Percentiles rank a stretch among this genome's conserved stretches.
Conservation (phyloP, 1,140 invertebrate genomes). For the Brachystomella parvula region DNA sequence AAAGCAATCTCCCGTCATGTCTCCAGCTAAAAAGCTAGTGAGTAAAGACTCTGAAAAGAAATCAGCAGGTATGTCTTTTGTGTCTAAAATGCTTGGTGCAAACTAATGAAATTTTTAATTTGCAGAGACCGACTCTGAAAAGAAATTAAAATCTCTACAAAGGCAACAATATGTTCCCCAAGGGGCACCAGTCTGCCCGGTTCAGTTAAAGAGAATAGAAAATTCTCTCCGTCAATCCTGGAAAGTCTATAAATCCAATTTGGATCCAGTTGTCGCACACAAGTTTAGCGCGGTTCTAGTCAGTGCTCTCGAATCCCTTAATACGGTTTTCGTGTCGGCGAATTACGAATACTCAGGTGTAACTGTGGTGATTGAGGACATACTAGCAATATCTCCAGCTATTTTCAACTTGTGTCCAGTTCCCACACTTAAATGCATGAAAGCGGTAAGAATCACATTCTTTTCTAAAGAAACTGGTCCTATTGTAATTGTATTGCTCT, state of each 20-base stretch:
- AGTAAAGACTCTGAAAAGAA: constrained; percentile 35
- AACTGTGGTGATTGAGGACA: constrained; percentile 66
- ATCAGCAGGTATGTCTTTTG: constrained; percentile 10
- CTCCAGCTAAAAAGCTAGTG: constrained; percentile 35
- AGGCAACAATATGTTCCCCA: constrained; percentile 13
- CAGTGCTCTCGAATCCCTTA: constrained; percentile 56
- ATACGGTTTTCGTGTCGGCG: constrained; percentile 64
- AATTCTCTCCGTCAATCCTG: constrained; percentile 26
- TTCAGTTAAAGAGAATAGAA: constrained; percentile 30
- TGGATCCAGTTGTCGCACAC: constrained; percentile 61
- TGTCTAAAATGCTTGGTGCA: background rate
- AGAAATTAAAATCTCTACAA: constrained; percentile 20
- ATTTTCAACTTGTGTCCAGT: constrained; percentile 63
- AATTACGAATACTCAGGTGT: constrained; percentile 59
- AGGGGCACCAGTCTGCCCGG: constrained; percentile 5
- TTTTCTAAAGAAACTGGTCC: constrained; percentile 18
- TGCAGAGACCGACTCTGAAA: constrained; percentile 24
- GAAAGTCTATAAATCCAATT: constrained; percentile 49
- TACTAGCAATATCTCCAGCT: constrained; percentile 64
- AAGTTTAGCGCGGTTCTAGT: constrained; percentile 64
- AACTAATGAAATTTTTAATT: background rate
- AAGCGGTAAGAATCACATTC: constrained; percentile 48
- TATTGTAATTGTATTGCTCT: constrained; percentile 34
- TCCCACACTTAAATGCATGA: constrained; percentile 64
- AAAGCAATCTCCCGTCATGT: constrained; percentile 30